phyloP scores from a whole-genome alignment of 23 tunicate species.

The Styela clava region DNA sequence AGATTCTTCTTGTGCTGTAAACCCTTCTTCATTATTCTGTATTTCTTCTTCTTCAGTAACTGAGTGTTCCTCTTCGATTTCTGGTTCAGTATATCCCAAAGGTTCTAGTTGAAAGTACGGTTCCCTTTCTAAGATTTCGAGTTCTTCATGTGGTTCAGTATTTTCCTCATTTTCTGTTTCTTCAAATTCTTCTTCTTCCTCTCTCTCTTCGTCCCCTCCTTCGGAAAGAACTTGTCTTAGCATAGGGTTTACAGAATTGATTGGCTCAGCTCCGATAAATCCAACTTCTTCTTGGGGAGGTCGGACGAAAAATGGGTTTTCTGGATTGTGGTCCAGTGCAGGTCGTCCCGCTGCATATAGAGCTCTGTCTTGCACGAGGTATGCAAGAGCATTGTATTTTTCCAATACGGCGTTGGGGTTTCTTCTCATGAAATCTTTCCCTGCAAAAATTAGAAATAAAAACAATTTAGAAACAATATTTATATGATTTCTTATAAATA shows the following conservation, averaged over 20 bases:
- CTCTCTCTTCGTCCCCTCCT: neutral
- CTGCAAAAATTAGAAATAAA: conserved; percentile 19
- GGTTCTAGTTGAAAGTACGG: neutral
- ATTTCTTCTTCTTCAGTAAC: neutral
- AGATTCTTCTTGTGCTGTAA: too few relatives aligned
- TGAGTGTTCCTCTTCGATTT: neutral
- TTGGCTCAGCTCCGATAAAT: conserved; percentile 4
- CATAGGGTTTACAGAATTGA: neutral
- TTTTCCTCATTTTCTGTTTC: neutral
- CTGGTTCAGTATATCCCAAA: neutral
- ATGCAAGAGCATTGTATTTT: conserved; percentile 7
- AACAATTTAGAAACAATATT: neutral
- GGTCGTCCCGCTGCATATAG: conserved; percentile 6
- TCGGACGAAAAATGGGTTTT: neutral
- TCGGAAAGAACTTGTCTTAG: neutral
- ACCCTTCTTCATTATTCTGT: neutral
- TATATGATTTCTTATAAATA: neutral
- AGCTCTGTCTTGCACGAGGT: neutral
- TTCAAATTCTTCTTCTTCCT: neutral
- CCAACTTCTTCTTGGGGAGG: conserved; percentile 16
- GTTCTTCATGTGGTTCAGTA: neutral
- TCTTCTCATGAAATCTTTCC: conserved; percentile 35
- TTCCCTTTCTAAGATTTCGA: neutral
- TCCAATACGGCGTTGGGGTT: conserved; percentile 32
- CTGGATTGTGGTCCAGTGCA: neutral